Percentiles rank a stretch among this genome's conserved stretches.
These are phyloP conservation scores for Hippocampus comes DNA, from an alignment of 2,113 vertebrate genomes.

Conservation along the genomic window DNA sequence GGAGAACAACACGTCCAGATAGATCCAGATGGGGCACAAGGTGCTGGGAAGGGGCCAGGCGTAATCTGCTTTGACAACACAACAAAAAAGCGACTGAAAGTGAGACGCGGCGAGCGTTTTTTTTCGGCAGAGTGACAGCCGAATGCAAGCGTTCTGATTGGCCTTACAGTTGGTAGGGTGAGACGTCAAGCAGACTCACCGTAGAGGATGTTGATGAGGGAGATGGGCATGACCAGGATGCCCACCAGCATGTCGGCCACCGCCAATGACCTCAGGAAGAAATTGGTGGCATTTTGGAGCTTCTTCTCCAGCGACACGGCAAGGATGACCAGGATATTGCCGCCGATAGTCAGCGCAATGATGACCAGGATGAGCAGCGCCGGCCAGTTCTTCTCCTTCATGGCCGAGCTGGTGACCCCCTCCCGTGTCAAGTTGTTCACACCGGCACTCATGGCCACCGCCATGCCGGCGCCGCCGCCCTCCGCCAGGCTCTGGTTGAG, in stretches of 20 bases:
- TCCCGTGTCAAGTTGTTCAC: slow-evolving; percentile 63
- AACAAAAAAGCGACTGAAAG: not conserved
- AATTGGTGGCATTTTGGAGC: slow-evolving; percentile 97
- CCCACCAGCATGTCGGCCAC: slow-evolving; percentile 98
- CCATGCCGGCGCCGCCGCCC: slow-evolving; percentile 53
- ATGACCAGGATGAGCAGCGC: slow-evolving; percentile 89
- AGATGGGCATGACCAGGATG: slow-evolving; percentile 97
- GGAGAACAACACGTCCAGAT: slow-evolving; percentile 96
- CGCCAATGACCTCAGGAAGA: slow-evolving; percentile 94
- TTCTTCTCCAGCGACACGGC: slow-evolving; percentile 97
- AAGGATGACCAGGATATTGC: slow-evolving; percentile 96
- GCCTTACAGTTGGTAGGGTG: not conserved
- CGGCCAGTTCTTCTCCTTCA: slow-evolving; percentile 90
- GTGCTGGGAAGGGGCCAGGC: slow-evolving; percentile 90
- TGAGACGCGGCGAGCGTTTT: not conserved
- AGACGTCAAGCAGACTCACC: slow-evolving; percentile 77
- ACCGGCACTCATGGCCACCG: slow-evolving; percentile 48
- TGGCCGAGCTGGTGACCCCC: slow-evolving; percentile 49
- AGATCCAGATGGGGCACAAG: slow-evolving; percentile 97
- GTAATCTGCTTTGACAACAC: slow-evolving; percentile 76
- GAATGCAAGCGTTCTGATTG: not conserved
- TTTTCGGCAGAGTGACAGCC: too few species aligned
- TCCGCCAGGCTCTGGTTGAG: slow-evolving; percentile 69
- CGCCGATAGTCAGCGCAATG: slow-evolving; percentile 91
- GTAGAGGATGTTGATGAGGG: slow-evolving; percentile 92